These are phyloP conservation scores for Phodopus roborovskii DNA, from an alignment of 2,113 vertebrate genomes.

Conservation along the genomic window DNA sequence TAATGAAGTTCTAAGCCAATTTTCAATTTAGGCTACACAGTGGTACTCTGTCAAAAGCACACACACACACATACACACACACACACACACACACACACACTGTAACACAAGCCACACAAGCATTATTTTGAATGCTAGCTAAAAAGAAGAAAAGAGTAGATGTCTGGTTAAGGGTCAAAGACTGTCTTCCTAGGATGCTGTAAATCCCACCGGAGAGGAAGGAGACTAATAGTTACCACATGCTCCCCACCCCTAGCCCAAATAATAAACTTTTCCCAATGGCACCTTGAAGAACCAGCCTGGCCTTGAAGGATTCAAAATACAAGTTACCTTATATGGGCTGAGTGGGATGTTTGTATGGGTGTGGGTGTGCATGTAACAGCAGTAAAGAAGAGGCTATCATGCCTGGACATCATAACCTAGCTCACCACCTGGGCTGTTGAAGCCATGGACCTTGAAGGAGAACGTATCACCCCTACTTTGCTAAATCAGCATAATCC, in stretches of 20 bases:
- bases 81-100: neutral
- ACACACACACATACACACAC: neutral
- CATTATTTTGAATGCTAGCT: neutral
- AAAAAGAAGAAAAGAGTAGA: neutral
- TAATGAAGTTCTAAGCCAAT: neutral
- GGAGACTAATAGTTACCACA: neutral
- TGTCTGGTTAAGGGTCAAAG: neutral
- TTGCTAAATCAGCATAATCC: neutral
- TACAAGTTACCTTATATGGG: neutral
- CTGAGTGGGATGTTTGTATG: neutral
- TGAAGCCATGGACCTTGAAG: neutral
- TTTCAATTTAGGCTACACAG: neutral
- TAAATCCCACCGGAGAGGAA: neutral
- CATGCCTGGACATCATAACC: neutral
- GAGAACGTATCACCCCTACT: neutral
- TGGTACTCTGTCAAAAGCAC: neutral
- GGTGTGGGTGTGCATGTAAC: neutral
- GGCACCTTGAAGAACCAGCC: neutral
- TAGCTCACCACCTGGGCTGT: neutral
- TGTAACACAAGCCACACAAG: neutral
- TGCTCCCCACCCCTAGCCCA: neutral
- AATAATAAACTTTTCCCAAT: neutral
- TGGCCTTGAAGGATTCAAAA: constrained; percentile 2
- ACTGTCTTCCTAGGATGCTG: neutral
- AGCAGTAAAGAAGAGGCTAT: neutral